A percentile compares a stretch with the other conserved stretches of the same genome.
Conservation (phyloP, 2,113 vertebrate genomes). For the Thermophis baileyi region DNA sequence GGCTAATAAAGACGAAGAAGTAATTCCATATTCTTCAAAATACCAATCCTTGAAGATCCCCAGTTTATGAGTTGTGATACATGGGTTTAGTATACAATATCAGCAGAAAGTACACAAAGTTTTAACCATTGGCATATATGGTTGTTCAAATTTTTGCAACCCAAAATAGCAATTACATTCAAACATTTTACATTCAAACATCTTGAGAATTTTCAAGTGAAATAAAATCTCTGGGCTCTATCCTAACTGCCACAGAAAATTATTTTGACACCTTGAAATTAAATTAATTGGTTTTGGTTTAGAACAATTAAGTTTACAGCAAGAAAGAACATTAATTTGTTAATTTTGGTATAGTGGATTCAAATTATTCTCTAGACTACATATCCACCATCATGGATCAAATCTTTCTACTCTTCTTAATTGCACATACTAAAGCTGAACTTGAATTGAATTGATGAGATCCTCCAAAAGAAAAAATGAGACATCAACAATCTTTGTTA, state of each 20-base stretch:
- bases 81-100: too few relatives aligned
- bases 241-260: not conserved
- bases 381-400: not conserved
- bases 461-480: not conserved
- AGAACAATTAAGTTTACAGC: not conserved
- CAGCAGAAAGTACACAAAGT: not conserved
- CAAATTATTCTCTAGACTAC: not conserved
- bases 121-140: too few relatives aligned
- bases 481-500: not conserved
- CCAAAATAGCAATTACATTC: not conserved
- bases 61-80: too few relatives aligned
- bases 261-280: not conserved
- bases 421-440: not conserved
- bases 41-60: too few relatives aligned
- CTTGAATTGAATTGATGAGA: not conserved
- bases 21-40: too few relatives aligned
- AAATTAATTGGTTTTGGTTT: not conserved
- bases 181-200: not conserved
- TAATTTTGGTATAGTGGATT: not conserved
- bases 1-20: too few relatives aligned
- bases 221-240: not conserved
- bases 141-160: not conserved
- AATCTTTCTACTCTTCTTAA: not conserved
- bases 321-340: not conserved
- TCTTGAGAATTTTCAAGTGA: not conserved